Evolutionary conservation across 2,113 vertebrate genomes (phyloP).

Genomic region (Bostrychus sinensis): DNA sequence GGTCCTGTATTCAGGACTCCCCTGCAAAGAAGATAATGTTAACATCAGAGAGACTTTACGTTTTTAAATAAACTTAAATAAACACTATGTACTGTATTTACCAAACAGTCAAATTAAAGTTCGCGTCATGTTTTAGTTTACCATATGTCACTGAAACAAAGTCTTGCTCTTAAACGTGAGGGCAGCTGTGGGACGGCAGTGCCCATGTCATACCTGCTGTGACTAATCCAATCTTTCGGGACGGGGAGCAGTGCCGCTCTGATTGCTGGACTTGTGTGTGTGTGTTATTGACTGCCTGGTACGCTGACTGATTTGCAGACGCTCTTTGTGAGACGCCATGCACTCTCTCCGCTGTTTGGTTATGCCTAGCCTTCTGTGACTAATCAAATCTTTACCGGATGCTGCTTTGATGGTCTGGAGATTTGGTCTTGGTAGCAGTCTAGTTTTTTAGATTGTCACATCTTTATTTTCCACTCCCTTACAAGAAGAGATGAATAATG

Average conservation of each 20-base stretch:
- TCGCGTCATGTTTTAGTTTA: no score
- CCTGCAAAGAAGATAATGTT: no score
- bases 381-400: conserved; percentile 18
- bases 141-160: neutral
- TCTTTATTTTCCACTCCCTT: conserved; percentile 3
- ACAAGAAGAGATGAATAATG: no score
- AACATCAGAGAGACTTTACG: no score
- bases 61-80: no score
- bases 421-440: conserved; percentile 7
- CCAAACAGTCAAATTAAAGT: no score
- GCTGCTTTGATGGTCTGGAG: neutral
- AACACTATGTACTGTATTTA: no score
- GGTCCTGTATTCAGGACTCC: no score
- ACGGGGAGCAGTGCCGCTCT: conserved; percentile 19
- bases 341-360: conserved; percentile 12
- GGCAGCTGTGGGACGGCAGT: conserved; percentile 65
- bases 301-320: conserved; percentile 28
- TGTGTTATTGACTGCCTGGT: conserved; percentile 25
- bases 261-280: conserved; percentile 33
- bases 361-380: conserved; percentile 10
- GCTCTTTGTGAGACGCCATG: conserved; percentile 9
- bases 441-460: neutral
- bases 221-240: conserved; percentile 73
- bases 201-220: conserved; percentile 58
- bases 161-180: conserved; percentile 3